phyloP scores from a whole-genome alignment of 2,113 vertebrate genomes.

The Lynx canadensis region DNA sequence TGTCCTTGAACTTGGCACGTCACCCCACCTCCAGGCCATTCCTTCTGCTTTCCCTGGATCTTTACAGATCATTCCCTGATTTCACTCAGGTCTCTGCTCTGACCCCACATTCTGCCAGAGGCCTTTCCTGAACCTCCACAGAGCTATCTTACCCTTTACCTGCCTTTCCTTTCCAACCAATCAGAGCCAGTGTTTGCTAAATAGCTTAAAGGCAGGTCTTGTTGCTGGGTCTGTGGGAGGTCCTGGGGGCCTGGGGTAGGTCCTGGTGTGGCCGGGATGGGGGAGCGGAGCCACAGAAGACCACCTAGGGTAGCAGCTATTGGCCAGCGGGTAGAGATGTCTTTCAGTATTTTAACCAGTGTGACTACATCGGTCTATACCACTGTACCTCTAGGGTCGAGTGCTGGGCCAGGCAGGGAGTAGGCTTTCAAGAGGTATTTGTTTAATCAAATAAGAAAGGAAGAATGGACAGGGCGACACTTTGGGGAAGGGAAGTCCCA shows the following conservation, averaged over 20 bases:
- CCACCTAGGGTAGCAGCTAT: neutral
- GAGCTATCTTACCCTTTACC: neutral
- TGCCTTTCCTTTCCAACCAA: neutral
- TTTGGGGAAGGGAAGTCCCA: neutral
- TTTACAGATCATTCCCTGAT: neutral
- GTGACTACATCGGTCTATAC: neutral
- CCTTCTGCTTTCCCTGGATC: neutral
- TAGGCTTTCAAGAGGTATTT: neutral
- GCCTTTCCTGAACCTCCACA: neutral
- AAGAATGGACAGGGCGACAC: neutral
- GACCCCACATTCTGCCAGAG: neutral
- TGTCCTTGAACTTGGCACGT: neutral
- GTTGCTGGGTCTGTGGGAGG: neutral
- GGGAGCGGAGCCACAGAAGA: no score
- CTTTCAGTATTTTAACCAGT: neutral
- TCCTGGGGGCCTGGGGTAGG: neutral
- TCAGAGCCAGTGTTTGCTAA: neutral
- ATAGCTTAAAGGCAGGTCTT: neutral
- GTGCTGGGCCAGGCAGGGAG: neutral
- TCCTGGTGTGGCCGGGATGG: neutral
- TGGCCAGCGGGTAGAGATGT: neutral
- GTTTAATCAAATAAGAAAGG: neutral
- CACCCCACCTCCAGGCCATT: neutral
- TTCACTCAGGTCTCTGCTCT: neutral
- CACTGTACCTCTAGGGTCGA: neutral